Percentiles rank a stretch among this genome's conserved stretches.
Evolutionary conservation across 2,113 vertebrate genomes (phyloP).

Genomic region (Acrocephalus arundinaceus): DNA sequence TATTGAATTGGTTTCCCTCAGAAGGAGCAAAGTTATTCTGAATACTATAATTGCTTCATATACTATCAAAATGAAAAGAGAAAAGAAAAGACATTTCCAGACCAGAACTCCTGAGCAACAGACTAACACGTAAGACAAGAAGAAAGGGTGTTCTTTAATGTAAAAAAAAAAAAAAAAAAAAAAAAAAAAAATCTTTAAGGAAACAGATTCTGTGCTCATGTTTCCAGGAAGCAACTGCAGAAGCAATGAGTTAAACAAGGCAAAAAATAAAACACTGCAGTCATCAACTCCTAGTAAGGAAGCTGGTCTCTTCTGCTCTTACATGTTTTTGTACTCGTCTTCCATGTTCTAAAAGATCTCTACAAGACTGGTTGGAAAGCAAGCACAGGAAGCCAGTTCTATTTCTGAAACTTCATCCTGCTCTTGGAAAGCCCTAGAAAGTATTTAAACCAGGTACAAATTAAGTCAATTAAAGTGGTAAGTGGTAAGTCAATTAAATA

Average conservation of each 20-base stretch:
- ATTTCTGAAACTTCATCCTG: neutral
- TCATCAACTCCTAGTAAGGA: neutral
- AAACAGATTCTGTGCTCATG: neutral
- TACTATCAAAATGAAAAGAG: neutral
- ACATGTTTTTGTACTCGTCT: neutral
- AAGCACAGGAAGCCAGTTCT: neutral
- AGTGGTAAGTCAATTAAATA: neutral
- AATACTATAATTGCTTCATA: neutral
- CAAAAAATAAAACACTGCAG: neutral
- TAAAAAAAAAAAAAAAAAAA: neutral
- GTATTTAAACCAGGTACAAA: neutral
- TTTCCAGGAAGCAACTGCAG: constrained; percentile 7
- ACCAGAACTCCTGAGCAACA: neutral
- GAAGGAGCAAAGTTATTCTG: neutral
- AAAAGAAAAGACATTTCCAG: neutral
- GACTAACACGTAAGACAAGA: neutral
- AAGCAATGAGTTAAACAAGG: neutral
- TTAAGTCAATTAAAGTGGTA: neutral
- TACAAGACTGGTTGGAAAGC: neutral
- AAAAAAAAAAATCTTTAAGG: neutral
- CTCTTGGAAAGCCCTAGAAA: neutral
- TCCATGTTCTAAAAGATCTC: neutral
- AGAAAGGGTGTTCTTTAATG: neutral
- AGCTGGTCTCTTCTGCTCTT: neutral
- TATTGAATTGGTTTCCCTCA: neutral